Evolutionary conservation across 2,113 vertebrate species (phyloP).

Genomic region (Muntiacus muntjak): DNA sequence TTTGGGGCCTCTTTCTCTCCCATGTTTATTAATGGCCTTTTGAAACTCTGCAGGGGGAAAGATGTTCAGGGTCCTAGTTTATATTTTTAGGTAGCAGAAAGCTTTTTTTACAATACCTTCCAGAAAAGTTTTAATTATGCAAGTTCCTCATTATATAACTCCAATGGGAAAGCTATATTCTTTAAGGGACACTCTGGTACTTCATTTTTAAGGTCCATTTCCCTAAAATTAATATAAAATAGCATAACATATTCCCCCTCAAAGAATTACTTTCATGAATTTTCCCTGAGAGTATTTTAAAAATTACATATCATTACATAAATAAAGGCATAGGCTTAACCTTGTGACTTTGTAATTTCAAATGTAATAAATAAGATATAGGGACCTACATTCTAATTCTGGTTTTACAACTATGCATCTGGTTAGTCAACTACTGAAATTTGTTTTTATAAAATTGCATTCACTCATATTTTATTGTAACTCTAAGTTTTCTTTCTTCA

Average conservation of each 20-base stretch:
- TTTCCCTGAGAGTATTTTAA: neutral
- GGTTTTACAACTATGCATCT: neutral
- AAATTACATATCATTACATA: neutral
- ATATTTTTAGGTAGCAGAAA: slow-evolving; percentile 28
- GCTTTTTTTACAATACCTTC: slow-evolving; percentile 40
- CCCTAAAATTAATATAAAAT: slow-evolving; percentile 23
- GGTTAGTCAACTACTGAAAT: neutral
- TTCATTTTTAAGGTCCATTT: neutral
- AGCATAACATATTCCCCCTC: neutral
- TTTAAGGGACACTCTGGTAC: slow-evolving; percentile 13
- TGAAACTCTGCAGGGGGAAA: neutral
- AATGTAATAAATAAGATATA: neutral
- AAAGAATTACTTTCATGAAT: neutral
- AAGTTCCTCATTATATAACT: slow-evolving; percentile 41
- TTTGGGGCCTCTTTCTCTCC: neutral
- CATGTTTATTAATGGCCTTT: neutral
- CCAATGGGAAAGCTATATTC: slow-evolving; percentile 5
- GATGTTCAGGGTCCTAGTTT: neutral
- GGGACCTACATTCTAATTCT: neutral
- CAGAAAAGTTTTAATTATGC: slow-evolving; percentile 53
- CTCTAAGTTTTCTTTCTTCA: neutral
- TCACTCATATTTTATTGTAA: neutral
- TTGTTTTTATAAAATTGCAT: neutral
- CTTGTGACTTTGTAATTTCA: neutral
- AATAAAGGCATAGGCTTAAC: neutral